Evolutionary conservation across 1,140 invertebrate genomes (phyloP), one percentile per base, ranked within the genome.

Genomic region (Drosophila sulfurigaster): DNA sequence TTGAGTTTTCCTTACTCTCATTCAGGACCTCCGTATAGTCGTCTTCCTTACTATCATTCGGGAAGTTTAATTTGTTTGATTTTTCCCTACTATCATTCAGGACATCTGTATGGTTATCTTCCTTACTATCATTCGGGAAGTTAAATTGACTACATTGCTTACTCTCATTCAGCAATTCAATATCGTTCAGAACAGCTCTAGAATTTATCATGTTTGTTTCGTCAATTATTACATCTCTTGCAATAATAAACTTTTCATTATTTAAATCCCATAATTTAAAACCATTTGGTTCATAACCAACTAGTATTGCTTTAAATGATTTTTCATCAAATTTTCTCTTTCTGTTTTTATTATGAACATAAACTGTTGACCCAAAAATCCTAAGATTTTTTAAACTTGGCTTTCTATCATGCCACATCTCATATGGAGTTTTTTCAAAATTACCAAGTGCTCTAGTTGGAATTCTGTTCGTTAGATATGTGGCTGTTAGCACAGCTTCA

Each of bases 221-320:
- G 13, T 54, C 51, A 3, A 54, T 10, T 3, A 54, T 11, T 6
- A 35, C 51, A 54, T 54, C 30, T 54, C 51, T 54, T 13, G 51
- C 51, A 20, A 35, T n/a, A n/a, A 35, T 32, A 13, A 32, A 30
- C 7, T 32, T 54, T 1, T 13, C 30, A 30, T 13, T 32, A n/a
- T 13, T 11, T 5, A 8, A 20, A 51, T 58, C 11, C 52, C 52
- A 60, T 25, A 60, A 11, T 60, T 95, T 54, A 46, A 46, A 46
- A 5, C 45, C 45, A 11, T 10, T 45, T n/a, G 20, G 20, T 4
- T 25, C 20, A 25, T 25, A 25, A 25, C 20, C 20, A 25, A 25
- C 20, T 25, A 25, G 20, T 25, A 25, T 25, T 25, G 20, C 20
- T 25, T 25, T 25, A 25, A 25, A 25, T 25, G 20, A 25, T 25